Conservation (phyloP, 2,113 vertebrate genomes). For the Rissa tridactyla region DNA sequence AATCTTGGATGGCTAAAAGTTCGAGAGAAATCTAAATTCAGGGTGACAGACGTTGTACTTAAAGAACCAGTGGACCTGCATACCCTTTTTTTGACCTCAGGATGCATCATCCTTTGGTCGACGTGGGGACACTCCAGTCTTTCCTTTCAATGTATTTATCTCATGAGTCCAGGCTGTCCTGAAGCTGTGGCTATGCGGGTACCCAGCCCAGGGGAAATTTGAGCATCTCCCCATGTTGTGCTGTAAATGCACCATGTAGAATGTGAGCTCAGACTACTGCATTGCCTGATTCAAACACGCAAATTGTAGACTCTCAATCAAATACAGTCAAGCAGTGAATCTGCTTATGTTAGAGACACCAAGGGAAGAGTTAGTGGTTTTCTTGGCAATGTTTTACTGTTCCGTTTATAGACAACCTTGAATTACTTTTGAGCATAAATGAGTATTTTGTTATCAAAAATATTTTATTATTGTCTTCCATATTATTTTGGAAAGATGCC, state of each 20-base stretch:
- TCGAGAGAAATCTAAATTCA: background rate
- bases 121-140: rapidly evolving
- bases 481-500: background rate
- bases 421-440: background rate
- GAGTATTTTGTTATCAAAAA: background rate
- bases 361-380: background rate
- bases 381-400: background rate
- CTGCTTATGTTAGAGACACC: background rate
- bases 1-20: background rate
- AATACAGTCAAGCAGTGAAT: background rate
- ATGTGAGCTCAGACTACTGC: background rate
- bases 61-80: background rate
- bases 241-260: background rate
- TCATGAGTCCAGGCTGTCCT: background rate
- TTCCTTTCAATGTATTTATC: background rate
- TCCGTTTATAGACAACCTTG: background rate
- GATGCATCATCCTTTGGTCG: rapidly evolving
- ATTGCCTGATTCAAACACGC: rapidly evolving
- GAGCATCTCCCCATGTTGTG: background rate
- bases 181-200: background rate
- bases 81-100: background rate
- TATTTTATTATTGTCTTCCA: background rate
- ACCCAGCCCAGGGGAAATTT: background rate
- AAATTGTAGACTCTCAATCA: background rate
- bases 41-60: background rate